Percentiles rank a stretch among this genome's conserved stretches.
Conservation (phyloP, 2,113 vertebrate genomes). For the Eleginops maclovinus region DNA sequence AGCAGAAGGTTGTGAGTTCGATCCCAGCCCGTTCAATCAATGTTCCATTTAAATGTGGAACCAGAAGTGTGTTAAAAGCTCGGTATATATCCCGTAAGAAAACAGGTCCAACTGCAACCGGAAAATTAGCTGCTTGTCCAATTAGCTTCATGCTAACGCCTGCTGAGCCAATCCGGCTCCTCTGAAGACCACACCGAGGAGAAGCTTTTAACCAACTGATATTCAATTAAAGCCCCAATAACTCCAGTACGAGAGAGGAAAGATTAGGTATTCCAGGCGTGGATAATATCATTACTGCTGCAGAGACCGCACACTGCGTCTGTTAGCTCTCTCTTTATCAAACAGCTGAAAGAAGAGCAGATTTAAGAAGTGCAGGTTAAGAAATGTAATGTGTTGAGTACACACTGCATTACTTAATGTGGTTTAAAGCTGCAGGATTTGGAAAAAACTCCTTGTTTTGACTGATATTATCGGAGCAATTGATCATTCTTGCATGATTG, state of each 20-base stretch:
- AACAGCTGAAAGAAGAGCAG: background rate
- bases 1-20: too few relatives aligned
- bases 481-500: too few relatives aligned
- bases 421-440: too few relatives aligned
- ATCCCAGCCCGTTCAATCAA: too few relatives aligned
- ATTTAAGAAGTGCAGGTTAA: background rate
- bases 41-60: too few relatives aligned
- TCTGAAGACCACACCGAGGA: conserved; percentile 48
- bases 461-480: too few relatives aligned
- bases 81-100: background rate
- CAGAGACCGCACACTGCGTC: conserved; percentile 60
- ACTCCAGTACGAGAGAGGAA: conserved; percentile 24
- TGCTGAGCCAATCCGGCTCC: conserved; percentile 55
- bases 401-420: background rate
- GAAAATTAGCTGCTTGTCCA: conserved; percentile 70
- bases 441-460: too few relatives aligned
- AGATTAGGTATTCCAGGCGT: conserved; percentile 58
- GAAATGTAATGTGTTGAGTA: background rate
- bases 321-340: conserved; percentile 13
- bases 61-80: background rate
- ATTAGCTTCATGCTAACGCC: conserved; percentile 55
- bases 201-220: conserved; percentile 10
- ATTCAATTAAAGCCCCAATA: conserved; percentile 36
- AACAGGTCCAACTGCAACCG: conserved; percentile 10
- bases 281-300: conserved; percentile 34